Conservation (phyloP, 2,888 invertebrate species). For the Penaeus monodon region DNA sequence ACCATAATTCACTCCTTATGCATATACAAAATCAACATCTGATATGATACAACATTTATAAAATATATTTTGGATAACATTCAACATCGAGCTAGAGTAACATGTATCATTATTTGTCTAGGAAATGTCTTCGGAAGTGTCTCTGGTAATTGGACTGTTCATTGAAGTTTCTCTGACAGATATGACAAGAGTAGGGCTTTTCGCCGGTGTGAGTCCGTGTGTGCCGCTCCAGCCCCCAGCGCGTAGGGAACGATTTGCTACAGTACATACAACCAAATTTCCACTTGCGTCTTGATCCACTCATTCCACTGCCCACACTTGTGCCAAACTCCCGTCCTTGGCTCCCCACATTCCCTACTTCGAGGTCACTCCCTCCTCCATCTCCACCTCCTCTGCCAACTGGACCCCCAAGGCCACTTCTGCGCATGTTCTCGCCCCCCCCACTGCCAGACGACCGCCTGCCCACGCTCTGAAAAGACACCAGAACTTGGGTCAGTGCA, state of each 20-base stretch:
- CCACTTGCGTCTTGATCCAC: constrained; percentile 43
- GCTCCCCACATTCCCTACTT: constrained; percentile 3
- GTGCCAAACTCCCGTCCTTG: not conserved
- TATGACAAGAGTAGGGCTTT: constrained; percentile 55
- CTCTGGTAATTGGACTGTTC: constrained; percentile 56
- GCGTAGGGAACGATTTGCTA: constrained; percentile 52
- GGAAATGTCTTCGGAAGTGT: constrained; percentile 50
- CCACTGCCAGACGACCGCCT: constrained; percentile 61
- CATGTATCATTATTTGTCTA: constrained; percentile 40
- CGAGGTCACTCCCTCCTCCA: constrained; percentile 16
- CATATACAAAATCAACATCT: too few species aligned
- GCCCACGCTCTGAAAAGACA: constrained; percentile 63
- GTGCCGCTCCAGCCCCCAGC: constrained; percentile 58
- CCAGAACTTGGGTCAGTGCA: constrained; percentile 62
- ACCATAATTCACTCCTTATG: not conserved
- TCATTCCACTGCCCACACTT: not conserved
- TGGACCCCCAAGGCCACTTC: constrained; percentile 20
- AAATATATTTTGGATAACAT: constrained; percentile 12
- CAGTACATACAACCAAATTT: constrained; percentile 55
- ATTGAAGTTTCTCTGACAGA: constrained; percentile 54
- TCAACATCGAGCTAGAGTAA: not conserved
- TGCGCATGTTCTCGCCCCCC: constrained; percentile 48
- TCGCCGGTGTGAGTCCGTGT: constrained; percentile 55
- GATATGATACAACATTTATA: not conserved
- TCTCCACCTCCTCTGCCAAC: constrained; percentile 28